Evolutionary conservation across 2,113 vertebrate species (phyloP).

Genomic region (Tenrec ecaudatus): DNA sequence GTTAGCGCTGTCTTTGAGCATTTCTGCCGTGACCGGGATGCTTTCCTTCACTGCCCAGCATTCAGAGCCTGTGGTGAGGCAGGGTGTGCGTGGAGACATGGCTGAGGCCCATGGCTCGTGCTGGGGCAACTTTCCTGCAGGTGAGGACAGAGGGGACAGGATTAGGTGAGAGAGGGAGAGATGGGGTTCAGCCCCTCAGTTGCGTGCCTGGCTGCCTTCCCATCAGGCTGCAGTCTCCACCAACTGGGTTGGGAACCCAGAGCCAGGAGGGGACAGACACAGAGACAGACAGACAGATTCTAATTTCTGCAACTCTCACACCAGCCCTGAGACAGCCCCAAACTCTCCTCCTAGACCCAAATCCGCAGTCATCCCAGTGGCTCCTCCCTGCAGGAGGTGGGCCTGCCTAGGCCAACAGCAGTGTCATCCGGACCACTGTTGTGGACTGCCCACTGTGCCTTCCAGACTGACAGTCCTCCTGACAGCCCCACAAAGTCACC

Average conservation of each 20-base stretch:
- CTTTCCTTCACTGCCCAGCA: too few relatives aligned
- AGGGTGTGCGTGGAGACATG: too few relatives aligned
- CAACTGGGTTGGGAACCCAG: background rate
- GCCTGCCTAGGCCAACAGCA: background rate
- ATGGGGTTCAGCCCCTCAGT: background rate
- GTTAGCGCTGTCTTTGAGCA: background rate
- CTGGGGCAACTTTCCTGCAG: background rate
- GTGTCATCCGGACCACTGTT: background rate
- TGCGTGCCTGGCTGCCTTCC: background rate
- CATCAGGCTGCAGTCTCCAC: background rate
- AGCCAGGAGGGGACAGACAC: too few relatives aligned
- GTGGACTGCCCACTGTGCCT: too few relatives aligned
- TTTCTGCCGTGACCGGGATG: background rate
- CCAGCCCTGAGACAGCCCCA: background rate
- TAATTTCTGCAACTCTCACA: background rate
- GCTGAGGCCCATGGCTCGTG: background rate
- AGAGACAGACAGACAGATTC: background rate
- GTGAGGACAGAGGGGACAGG: background rate
- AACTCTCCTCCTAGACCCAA: background rate
- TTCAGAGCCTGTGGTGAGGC: too few relatives aligned
- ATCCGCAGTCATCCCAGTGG: background rate
- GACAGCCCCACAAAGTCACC: too few relatives aligned
- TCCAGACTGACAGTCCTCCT: too few relatives aligned
- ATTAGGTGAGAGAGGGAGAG: background rate
- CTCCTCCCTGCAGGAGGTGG: background rate